Conservation (phyloP, 2,113 vertebrate species). For the Candoia aspera region DNA sequence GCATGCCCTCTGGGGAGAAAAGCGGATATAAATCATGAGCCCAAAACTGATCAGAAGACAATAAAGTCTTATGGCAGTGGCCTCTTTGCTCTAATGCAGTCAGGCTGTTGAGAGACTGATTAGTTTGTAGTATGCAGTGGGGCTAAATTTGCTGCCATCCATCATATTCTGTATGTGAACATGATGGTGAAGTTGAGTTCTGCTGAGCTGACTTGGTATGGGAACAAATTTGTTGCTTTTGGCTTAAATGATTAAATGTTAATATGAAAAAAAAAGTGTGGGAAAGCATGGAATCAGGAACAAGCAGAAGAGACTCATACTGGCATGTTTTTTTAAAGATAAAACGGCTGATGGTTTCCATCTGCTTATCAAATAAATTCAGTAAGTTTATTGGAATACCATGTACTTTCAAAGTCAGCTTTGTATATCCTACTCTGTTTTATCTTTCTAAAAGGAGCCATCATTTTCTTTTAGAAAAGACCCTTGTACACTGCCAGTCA, state of each 20-base stretch:
- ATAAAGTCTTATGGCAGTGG: neutral
- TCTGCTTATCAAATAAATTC: conserved; percentile 65
- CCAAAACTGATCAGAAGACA: conserved; percentile 2
- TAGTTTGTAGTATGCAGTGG: conserved; percentile 39
- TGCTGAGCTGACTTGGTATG: neutral
- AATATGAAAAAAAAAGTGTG: conserved; percentile 33
- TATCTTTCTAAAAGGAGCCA: conserved; percentile 41
- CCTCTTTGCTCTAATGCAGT: neutral
- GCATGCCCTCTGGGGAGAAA: neutral
- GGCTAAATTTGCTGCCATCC: neutral
- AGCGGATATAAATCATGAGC: neutral
- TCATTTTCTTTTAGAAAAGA: neutral
- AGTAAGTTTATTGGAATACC: conserved; percentile 55
- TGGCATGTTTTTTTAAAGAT: conserved; percentile 1
- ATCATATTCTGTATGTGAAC: conserved; percentile 7
- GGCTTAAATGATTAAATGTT: neutral
- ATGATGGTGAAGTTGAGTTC: neutral
- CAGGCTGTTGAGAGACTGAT: neutral
- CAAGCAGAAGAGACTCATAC: conserved; percentile 50
- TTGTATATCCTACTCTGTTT: conserved; percentile 57
- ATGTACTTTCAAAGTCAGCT: conserved; percentile 46
- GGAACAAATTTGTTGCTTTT: conserved; percentile 31
- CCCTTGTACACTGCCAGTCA: neutral
- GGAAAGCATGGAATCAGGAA: conserved; percentile 48
- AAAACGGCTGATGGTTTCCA: conserved; percentile 44